Base-by-base conservation (phyloP, 2,113 vertebrate genomes). In the Poecilia latipinna region DNA sequence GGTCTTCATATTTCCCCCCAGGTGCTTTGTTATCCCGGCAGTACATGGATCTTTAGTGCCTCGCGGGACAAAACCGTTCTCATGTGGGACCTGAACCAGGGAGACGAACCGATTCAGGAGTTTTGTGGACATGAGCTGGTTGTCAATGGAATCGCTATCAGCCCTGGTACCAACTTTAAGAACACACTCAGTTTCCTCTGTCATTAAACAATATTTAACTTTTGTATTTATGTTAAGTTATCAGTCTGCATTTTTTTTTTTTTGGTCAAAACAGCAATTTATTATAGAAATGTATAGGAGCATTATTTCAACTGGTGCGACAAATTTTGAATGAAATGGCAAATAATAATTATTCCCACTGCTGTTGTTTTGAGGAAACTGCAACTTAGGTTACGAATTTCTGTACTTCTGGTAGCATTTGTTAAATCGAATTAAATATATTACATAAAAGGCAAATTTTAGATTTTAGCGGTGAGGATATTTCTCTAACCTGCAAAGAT, bases 101-200 rank as follows among this genome's bases (percentile, higher is more conserved):
- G 93, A 1, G 80, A 91, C 0, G 94, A 94, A 69, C 96, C 96
- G 2, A 92, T 94, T 13, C 96, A 96, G 90, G 91, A 85, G 69
- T 96, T 97, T 68, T 92, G 90, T 67, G 97, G 97, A 0, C 97
- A 99, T 1, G 93, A 96, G 51, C 92, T 99, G 90, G 97, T 97
- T 24, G 96, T 99, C 73, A 98, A 97, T 0, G 98, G 98, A 0
- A 80, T 99, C 70, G 96, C 97, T 5, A 90, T 96, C 88, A 97
- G 96, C 89, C 95, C 97, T 63, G 98, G 97, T 98, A 92, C 17
- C 66, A 54, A 57, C 66, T 87, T 37, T 24, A 69, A 26, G 51
- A 67, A 70, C 61, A 77, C 80, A 71, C 73, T n/a, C 3, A 48
- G 51, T 65, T 24, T 57, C 1, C 10, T 74, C 17, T 57, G 10